A percentile compares a stretch with the other conserved stretches of the same genome.
phyloP scores from a whole-genome alignment of 2,113 vertebrate genomes.

The Phalacrocorax pelagicus region DNA sequence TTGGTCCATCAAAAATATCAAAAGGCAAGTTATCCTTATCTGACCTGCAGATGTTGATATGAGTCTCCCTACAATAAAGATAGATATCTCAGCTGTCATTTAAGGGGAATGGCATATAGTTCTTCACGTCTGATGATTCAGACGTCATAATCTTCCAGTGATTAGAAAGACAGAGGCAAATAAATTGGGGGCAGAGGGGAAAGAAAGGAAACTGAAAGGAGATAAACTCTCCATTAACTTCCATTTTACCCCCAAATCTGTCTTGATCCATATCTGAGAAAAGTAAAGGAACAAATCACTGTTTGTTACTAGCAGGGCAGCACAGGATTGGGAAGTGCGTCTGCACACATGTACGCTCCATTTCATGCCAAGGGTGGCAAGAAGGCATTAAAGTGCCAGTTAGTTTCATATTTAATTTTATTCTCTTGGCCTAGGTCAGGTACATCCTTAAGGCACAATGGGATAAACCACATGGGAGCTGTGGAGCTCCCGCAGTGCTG shows the following conservation, averaged over 20 bases:
- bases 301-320: not conserved
- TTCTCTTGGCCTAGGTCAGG: not conserved
- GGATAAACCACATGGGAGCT: not conserved
- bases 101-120: not conserved
- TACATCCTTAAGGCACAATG: not conserved
- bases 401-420: not conserved
- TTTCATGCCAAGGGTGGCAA: not conserved
- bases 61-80: not conserved
- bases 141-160: not conserved
- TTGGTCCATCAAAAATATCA: not conserved
- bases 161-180: slow-evolving; percentile 10
- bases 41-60: not conserved
- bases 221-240: not conserved
- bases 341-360: not conserved
- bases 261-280: not conserved
- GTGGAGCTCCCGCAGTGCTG: accelerated
- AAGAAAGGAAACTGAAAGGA: slow-evolving; percentile 1
- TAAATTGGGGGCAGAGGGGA: not conserved
- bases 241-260: not conserved
- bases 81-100: not conserved
- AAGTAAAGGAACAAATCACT: not conserved
- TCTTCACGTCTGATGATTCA: slow-evolving; percentile 16
- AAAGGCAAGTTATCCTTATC: not conserved
- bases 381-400: not conserved
- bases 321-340: not conserved